Evolutionary conservation across 1,140 invertebrate species (phyloP).

Genomic region (Epicauta chinensis): DNA sequence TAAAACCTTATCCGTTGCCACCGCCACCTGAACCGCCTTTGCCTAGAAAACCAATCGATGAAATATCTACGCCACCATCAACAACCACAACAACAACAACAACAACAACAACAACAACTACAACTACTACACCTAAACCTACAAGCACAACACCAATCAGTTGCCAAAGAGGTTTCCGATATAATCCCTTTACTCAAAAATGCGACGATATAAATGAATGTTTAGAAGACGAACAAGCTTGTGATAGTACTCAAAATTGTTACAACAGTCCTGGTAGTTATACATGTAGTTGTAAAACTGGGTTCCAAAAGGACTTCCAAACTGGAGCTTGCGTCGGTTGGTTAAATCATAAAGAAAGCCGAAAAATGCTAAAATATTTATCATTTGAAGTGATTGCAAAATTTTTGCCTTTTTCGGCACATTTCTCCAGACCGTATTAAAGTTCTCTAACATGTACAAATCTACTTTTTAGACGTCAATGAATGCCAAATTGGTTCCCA

Average conservation of each 20-base stretch:
- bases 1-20: constrained; percentile 1
- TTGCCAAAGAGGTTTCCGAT: constrained; percentile 37
- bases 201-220: constrained; percentile 73
- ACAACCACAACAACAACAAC: constrained; percentile 15
- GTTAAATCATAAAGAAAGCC: too few species aligned
- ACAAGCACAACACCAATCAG: neutral
- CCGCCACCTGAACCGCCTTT: neutral
- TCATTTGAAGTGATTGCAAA: too few species aligned
- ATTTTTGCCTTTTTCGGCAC: too few species aligned
- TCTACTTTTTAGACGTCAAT: constrained; percentile 50
- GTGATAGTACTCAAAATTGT: constrained; percentile 63
- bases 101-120: constrained; percentile 4
- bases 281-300: constrained; percentile 67
- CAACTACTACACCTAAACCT: too few species aligned
- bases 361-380: too few species aligned
- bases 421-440: too few species aligned
- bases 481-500: constrained; percentile 53
- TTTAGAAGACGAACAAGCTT: constrained; percentile 50
- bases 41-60: constrained; percentile 31
- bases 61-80: constrained; percentile 34
- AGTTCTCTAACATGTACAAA: too few species aligned
- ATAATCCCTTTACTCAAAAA: constrained; percentile 25
- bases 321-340: constrained; percentile 66
- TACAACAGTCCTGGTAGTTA: constrained; percentile 74
- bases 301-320: constrained; percentile 60